Evolutionary conservation across 2,888 invertebrate species (phyloP), one percentile per base, ranked within the genome.

Genomic region (Anorthoa munda): DNA sequence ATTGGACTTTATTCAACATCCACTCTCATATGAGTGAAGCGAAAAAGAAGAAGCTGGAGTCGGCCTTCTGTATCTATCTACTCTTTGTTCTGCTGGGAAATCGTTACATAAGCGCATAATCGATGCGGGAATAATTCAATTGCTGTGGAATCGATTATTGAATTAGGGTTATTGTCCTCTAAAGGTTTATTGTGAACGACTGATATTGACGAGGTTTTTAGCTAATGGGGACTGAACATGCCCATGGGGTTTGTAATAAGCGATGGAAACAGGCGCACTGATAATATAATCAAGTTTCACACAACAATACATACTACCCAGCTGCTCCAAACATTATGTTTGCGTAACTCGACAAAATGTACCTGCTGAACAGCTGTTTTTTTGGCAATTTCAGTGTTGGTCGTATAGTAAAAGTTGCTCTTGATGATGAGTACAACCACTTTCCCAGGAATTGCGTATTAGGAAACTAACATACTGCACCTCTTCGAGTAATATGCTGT

Each of bases 61-160:
- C 1, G 4, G 0, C 50, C 46, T 79, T 79, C 74, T 79, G 51
- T 15, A 17, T 0, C 7, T 18, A 18, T 39, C 46, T 59, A 15
- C 12, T 5, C 12, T n/a, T 26, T 23, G 4, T 18, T 23, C 58
- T 67, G 53, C 68, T 51, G 67, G 79, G 63, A 82, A 78, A 76
- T 70, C 72, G 66, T 72, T 72, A 67, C 59, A 64, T 70, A 85
- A 75, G 53, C 66, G 11, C 68, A 69, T 72, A 84, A 81, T 81
- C 84, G 71, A 81, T 84, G n/a, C 51, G 59, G 59, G 53, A 84
- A 66, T 80, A 70, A 81, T 73, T 77, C 77, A 63, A 84, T 84
- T 69, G 64, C 71, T 39, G 21, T 31, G 50, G 45, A 71, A 74
- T 79, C 73, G 79, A 85, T 83, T 73, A 79, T 81, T 69, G 72